Evolutionary conservation across 2,888 invertebrate genomes (phyloP), one percentile per base, ranked within the genome.

Genomic region (Cheilosia soror): DNA sequence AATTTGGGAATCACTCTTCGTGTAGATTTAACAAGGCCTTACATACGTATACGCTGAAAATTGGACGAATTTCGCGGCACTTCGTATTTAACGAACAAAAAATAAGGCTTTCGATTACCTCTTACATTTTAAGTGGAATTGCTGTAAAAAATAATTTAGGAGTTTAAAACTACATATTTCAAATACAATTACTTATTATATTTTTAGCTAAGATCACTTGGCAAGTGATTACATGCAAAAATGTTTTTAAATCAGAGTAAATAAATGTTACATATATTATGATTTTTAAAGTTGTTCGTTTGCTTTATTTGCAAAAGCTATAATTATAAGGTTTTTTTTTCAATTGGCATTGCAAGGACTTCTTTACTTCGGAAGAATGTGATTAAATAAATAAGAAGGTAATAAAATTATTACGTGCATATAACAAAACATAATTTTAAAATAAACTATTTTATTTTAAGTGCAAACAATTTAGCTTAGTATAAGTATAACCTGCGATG

Each of bases 181-280:
- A 69, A 55, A 71, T 71, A 47, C 27, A 40, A 29, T 29, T 11
- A 11, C 37, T 37, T 11, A 37, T 11, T 4, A 37, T 57, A 20
- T 69, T 57, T 71, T 71, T 58, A 71, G 40, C 20, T 58, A 51
- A 60, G 40, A 42, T 75, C 65, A 62, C 51, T 72, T 65, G 27
- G 40, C 27, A 33, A 31, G 58, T 60, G 51, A 68, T 76, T 51
- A 47, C 31, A 65, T 76, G 76, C 40, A 42, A 53, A 33, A 53
- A 60, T 53, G 27, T 77, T 37, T 77, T 62, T 27, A 68, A 40
- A 51, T 53, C 58, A 69, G 25, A 68, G 37, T 55, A 69, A 63
- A 77, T 77, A 77, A 77, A 68, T 68, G 75, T 77, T 77, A 68
- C 44, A 62, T 63, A 68, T 53, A 62, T 63, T 44, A 55, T 69